These are phyloP conservation scores for Spinus pinus DNA, from an alignment of 2,797 vertebrate species.

Conservation along the genomic window DNA sequence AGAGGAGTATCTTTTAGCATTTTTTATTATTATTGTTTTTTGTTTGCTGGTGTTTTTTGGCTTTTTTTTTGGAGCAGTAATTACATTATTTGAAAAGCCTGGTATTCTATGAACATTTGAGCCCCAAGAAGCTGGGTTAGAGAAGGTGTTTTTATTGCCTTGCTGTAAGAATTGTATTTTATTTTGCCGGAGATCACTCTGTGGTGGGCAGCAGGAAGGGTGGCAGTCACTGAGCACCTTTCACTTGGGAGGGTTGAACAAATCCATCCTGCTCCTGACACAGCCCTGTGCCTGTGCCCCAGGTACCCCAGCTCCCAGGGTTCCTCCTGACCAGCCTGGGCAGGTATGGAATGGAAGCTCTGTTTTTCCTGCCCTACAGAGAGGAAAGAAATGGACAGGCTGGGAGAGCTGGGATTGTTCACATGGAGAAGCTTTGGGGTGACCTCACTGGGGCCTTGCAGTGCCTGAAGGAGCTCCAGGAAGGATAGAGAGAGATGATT, in stretches of 20 bases:
- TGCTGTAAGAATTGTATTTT: background rate
- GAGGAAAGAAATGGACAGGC: background rate
- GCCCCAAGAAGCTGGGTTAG: background rate
- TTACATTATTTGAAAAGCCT: background rate
- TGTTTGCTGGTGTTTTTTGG: background rate
- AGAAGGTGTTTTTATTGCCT: background rate
- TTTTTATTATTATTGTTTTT: background rate
- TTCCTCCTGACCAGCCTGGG: background rate
- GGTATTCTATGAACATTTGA: background rate
- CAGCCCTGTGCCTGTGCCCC: background rate
- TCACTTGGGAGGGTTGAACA: background rate
- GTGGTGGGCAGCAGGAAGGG: background rate
- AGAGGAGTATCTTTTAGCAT: background rate
- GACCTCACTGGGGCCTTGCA: accelerated
- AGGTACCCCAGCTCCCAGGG: background rate
- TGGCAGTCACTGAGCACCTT: background rate
- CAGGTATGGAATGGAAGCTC: background rate
- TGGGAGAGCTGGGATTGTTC: background rate
- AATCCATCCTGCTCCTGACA: background rate
- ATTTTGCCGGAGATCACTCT: background rate
- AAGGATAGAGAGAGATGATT: background rate
- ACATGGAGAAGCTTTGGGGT: background rate
- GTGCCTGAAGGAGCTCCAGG: background rate
- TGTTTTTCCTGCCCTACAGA: background rate
- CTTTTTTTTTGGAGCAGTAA: background rate